Conservation (phyloP, 1,140 invertebrate genomes). For the Papilio glaucus region DNA sequence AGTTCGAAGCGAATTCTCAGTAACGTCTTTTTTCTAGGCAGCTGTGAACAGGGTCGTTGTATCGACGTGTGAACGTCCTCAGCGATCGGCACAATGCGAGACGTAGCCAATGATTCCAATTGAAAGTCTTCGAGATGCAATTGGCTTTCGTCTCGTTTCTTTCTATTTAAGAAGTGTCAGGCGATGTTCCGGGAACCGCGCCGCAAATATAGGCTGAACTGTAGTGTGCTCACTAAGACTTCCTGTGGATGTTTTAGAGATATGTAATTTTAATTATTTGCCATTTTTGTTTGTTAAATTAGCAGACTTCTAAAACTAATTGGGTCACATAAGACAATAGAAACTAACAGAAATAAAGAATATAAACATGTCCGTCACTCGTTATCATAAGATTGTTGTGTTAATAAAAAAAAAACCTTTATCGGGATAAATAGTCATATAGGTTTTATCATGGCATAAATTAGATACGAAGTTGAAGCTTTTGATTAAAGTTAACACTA, state of each 20-base stretch:
- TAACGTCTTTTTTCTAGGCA: slow-evolving; percentile 34
- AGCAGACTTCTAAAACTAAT: background rate
- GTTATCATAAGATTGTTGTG: too few species aligned
- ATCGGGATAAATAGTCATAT: too few species aligned
- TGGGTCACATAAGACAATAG: background rate
- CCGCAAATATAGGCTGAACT: slow-evolving; percentile 17
- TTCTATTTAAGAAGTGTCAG: slow-evolving; percentile 41
- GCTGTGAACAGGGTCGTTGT: slow-evolving; percentile 42
- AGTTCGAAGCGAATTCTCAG: background rate
- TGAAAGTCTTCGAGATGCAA: slow-evolving; percentile 40
- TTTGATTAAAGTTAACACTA: background rate
- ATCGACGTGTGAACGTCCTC: slow-evolving; percentile 43
- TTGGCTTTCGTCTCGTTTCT: slow-evolving; percentile 38
- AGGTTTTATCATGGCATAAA: too few species aligned
- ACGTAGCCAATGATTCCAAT: slow-evolving; percentile 36
- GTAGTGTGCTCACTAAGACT: slow-evolving; percentile 12
- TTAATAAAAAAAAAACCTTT: too few species aligned
- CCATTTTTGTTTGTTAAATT: background rate
- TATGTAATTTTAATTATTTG: background rate
- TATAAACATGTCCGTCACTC: background rate
- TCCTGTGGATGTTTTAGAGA: background rate
- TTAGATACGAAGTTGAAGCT: background rate
- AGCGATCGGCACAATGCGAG: slow-evolving; percentile 33
- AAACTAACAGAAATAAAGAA: background rate
- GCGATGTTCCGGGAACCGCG: slow-evolving; percentile 51